Conservation (phyloP, 2,888 invertebrate species). For the Therioaphis trifolii region DNA sequence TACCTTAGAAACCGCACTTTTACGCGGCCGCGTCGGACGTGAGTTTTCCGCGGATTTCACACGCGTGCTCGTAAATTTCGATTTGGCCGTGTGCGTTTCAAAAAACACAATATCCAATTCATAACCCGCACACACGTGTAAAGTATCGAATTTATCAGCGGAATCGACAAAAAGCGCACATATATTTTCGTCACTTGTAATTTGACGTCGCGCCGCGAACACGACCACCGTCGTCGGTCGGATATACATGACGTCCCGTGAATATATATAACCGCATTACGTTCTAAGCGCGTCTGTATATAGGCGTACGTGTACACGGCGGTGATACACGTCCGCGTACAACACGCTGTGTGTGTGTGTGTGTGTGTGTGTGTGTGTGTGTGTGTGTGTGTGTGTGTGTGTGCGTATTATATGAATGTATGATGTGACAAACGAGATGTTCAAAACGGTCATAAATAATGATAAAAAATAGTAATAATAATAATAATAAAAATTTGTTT, state of each 20-base stretch:
- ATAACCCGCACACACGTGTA: not conserved
- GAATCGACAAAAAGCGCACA: not conserved
- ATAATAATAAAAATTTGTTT: not conserved
- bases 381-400: not conserved
- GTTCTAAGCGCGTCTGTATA: not conserved
- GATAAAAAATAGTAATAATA: too few relatives aligned
- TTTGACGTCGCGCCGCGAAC: conserved; percentile 12
- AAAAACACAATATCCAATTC: conserved; percentile 41
- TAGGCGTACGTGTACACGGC: too few relatives aligned
- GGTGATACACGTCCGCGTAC: too few relatives aligned
- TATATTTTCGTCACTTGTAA: conserved; percentile 37
- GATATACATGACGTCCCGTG: conserved; percentile 18
- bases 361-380: not conserved
- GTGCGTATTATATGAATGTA: not conserved
- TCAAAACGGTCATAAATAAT: conserved; percentile 10
- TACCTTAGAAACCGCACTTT: too few relatives aligned
- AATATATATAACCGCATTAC: conserved; percentile 29
- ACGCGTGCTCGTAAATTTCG: conserved; percentile 40
- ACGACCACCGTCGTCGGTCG: conserved; percentile 10
- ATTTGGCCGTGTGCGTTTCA: not conserved
- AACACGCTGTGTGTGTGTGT: not conserved
- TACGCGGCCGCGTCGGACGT: too few relatives aligned
- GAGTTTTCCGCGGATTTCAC: too few relatives aligned
- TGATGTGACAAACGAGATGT: not conserved
- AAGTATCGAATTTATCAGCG: conserved; percentile 6